phyloP scores from a whole-genome alignment of 2,797 vertebrate species.

The Macropodus opercularis region DNA sequence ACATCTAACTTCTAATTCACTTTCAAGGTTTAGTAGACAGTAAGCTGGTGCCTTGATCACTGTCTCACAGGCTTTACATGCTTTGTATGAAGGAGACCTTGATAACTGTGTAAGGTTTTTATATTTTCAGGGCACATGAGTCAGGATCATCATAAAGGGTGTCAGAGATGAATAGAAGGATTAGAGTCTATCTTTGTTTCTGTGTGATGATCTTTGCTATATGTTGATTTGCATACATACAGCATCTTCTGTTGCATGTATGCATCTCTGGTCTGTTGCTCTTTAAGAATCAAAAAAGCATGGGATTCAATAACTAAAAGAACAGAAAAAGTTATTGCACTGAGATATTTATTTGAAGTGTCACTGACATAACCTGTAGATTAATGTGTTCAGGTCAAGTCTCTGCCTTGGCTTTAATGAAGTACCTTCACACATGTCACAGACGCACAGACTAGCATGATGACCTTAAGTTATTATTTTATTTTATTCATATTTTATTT shows the following conservation, averaged over 20 bases:
- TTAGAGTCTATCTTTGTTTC: slow-evolving; percentile 43
- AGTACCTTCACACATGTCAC: slow-evolving; percentile 74
- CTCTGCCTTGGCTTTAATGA: slow-evolving; percentile 71
- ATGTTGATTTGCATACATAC: too few relatives aligned
- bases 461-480: too few relatives aligned
- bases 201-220: too few relatives aligned
- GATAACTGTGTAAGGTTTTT: slow-evolving; percentile 48
- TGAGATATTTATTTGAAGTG: slow-evolving; percentile 34
- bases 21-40: slow-evolving; percentile 55
- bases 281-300: slow-evolving; percentile 34
- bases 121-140: slow-evolving; percentile 39
- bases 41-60: slow-evolving; percentile 51
- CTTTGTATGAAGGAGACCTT: slow-evolving; percentile 57
- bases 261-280: slow-evolving; percentile 17
- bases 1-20: slow-evolving; percentile 54
- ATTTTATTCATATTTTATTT: too few relatives aligned
- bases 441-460: slow-evolving; percentile 65
- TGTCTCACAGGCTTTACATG: slow-evolving; percentile 42
- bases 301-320: slow-evolving; percentile 19
- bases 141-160: slow-evolving; percentile 53
- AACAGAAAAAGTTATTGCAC: slow-evolving; percentile 48
- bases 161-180: slow-evolving; percentile 45
- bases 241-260: too few relatives aligned
- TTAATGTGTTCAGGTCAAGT: slow-evolving; percentile 60
- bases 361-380: slow-evolving; percentile 27